phyloP scores from a whole-genome alignment of 2,888 invertebrate species.

The Creontiades dilutus region DNA sequence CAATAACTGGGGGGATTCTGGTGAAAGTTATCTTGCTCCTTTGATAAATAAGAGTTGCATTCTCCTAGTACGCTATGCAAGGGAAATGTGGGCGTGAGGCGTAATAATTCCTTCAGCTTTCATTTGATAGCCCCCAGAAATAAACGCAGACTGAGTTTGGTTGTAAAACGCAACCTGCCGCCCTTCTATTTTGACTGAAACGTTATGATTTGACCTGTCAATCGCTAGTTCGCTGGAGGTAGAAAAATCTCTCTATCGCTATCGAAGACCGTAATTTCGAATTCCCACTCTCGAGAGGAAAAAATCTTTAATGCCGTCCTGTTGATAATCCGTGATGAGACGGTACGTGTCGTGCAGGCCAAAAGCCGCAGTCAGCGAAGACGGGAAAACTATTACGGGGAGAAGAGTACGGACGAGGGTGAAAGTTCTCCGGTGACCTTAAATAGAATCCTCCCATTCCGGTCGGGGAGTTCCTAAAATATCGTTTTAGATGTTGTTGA shows the following conservation, averaged over 20 bases:
- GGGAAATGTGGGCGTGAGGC: no score
- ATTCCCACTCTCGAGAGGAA: background rate
- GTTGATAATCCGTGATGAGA: slow-evolving; percentile 31
- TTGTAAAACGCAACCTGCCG: background rate
- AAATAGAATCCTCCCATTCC: slow-evolving; percentile 35
- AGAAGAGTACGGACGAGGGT: background rate
- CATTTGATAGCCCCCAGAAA: no score
- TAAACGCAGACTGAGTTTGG: background rate
- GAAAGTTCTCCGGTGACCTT: slow-evolving; percentile 31
- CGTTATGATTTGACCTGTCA: background rate
- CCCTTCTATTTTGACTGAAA: background rate
- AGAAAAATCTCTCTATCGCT: background rate
- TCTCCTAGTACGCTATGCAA: no score
- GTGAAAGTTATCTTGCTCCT: no score
- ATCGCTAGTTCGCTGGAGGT: background rate
- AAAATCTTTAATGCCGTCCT: background rate
- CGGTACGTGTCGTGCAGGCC: slow-evolving; percentile 22
- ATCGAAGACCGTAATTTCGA: background rate
- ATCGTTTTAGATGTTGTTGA: background rate
- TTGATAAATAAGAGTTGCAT: no score
- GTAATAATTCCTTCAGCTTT: no score
- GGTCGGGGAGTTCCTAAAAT: slow-evolving; percentile 2
- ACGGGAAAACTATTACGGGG: background rate
- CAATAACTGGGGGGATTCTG: no score
- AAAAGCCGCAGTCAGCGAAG: background rate